Base-by-base conservation (phyloP, 2,113 vertebrate species). In the Megaceryle maxima region DNA sequence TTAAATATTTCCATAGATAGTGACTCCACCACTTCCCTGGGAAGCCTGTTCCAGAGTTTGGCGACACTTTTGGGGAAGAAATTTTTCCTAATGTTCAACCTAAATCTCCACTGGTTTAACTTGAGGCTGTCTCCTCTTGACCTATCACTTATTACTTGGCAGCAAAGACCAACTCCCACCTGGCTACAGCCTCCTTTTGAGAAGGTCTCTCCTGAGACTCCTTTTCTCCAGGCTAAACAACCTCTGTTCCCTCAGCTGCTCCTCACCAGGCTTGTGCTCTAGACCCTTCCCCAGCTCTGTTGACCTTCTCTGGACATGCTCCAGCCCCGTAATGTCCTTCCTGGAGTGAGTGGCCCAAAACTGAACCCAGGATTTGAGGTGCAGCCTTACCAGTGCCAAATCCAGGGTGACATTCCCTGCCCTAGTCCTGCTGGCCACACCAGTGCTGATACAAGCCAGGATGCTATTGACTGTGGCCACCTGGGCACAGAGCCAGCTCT, bases 361-460 rank as follows among this genome's bases (percentile, higher is more conserved):
- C 57, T 41, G 29, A 24, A 16, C 41, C 4, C 41, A 13, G n/a
- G 1, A 24, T 12, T 87, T 0, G 0, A 56, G 39, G 18, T n/a
- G 48, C 0, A 2, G 50, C 76, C 51, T 81, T 41, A 9, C n/a
- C 57, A 3, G 37, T 63, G 60, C 37, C 21, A 18, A 63, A 35
- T 37, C 9, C 35, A 62, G 35, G 35, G 60, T 15, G 24, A 63
- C 15, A 7, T 11, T 26, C 60, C 35, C 33, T 46, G 7, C 13
- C 24, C 35, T 37, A 6, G 0, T 44, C 35, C 55, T 79, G 70
- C 44, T 70, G 67, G 20, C 39, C 74, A 41, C 28, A 0, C 4
- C 2, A 15, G 2, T n/a, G 5, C 22, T 44, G 63, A 6, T 2
- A 8, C 5, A 48, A 28, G 24, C 6, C 3, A 28, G 72, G 63